phyloP scores from a whole-genome alignment of 35 echinoderm and acorn worm genomes.

The Lytechinus variegatus region DNA sequence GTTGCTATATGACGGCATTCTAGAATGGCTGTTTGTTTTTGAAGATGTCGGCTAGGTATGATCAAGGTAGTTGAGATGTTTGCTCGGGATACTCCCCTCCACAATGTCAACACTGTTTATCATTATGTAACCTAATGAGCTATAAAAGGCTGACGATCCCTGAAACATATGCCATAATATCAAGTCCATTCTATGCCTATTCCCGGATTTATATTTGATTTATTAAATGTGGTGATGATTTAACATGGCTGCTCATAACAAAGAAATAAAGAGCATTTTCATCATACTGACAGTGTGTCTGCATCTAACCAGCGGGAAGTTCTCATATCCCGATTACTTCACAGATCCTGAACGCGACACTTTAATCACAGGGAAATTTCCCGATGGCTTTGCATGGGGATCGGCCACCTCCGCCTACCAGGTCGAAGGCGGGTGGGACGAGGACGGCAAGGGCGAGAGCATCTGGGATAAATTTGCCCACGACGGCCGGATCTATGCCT shows the following conservation, averaged over 20 bases:
- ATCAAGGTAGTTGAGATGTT: not conserved
- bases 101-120: conserved; percentile 8
- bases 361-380: conserved; percentile 76
- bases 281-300: not conserved
- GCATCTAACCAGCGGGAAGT: conserved; percentile 33
- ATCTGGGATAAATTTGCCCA: conserved; percentile 88
- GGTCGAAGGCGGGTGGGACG: conserved; percentile 89
- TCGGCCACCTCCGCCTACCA: conserved; percentile 85
- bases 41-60: too few relatives aligned
- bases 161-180: not conserved
- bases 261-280: not conserved
- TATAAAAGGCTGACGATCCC: not conserved
- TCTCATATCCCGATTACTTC: conserved; percentile 78
- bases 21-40: too few relatives aligned
- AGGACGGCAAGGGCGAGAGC: conserved; percentile 85
- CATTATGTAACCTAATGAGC: not conserved
- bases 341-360: conserved; percentile 84
- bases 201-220: not conserved
- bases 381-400: conserved; percentile 80
- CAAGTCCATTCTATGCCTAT: not conserved
- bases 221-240: not conserved
- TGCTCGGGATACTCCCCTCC: not conserved
- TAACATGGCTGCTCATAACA: not conserved
- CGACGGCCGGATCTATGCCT: conserved; percentile 44
- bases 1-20: too few relatives aligned